Evolutionary conservation across 1,140 invertebrate genomes (phyloP).

Genomic region (Macrostomum lignano): DNA sequence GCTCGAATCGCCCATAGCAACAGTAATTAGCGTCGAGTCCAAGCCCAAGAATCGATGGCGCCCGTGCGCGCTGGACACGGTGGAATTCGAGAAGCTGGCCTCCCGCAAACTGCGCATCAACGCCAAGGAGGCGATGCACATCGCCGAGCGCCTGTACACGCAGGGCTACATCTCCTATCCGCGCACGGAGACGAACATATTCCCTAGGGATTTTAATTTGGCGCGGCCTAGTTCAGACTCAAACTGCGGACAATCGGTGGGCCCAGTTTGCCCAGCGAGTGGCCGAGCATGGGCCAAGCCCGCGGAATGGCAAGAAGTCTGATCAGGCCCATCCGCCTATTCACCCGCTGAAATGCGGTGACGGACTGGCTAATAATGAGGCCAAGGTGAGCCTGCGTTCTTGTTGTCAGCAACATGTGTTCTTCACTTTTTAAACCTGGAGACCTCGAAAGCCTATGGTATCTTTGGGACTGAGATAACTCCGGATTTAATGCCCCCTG

Average conservation of each 20-base stretch:
- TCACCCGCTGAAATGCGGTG: conserved; percentile 65
- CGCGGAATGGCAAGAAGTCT: conserved; percentile 70
- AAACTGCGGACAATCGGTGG: conserved; percentile 44
- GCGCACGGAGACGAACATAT: conserved; percentile 52
- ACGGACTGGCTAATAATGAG: conserved; percentile 43
- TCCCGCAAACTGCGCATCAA: conserved; percentile 64
- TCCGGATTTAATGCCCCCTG: too few species aligned
- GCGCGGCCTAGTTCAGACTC: conserved; percentile 40
- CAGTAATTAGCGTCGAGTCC: conserved; percentile 33
- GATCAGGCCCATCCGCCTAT: conserved; percentile 98
- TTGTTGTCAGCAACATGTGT: too few species aligned
- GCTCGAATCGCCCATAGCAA: conserved; percentile 98
- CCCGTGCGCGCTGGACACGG: conserved; percentile 69
- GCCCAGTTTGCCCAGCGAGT: conserved; percentile 52
- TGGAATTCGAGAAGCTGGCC: conserved; percentile 73
- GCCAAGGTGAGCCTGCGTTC: too few species aligned
- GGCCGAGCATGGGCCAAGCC: conserved; percentile 44
- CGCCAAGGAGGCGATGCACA: conserved; percentile 50
- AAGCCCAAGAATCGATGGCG: conserved; percentile 87
- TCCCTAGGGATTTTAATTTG: conserved; percentile 63
- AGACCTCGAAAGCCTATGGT: too few species aligned
- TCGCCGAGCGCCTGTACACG: conserved; percentile 30
- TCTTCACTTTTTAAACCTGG: too few species aligned
- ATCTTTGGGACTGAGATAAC: too few species aligned
- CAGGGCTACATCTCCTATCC: conserved; percentile 31